These are phyloP conservation scores for Epirrhoe alternata DNA, from an alignment of 2,888 invertebrate genomes.

Conservation along the genomic window DNA sequence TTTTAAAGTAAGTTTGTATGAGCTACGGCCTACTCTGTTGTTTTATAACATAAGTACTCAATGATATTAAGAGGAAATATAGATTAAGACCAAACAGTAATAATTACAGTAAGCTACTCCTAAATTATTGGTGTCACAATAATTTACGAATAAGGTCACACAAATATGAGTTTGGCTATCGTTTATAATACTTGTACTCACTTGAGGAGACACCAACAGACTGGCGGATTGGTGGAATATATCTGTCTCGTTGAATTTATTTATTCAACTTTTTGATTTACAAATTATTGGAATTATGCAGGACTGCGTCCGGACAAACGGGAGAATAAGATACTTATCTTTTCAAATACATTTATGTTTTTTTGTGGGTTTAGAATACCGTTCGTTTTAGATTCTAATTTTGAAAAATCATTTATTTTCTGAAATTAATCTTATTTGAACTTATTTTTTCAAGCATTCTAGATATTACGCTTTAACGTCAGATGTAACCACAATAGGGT, in stretches of 20 bases:
- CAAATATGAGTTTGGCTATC: slow-evolving; percentile 2
- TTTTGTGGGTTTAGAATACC: background rate
- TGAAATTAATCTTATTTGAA: no score
- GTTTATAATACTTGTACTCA: slow-evolving; percentile 13
- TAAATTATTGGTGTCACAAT: background rate
- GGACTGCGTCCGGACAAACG: slow-evolving; percentile 15
- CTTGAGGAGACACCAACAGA: slow-evolving; percentile 6
- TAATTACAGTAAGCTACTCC: background rate
- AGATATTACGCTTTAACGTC: no score
- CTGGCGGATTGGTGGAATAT: slow-evolving; percentile 8
- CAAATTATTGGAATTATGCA: slow-evolving; percentile 35
- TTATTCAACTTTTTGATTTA: slow-evolving; percentile 24
- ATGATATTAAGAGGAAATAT: background rate
- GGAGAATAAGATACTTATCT: background rate
- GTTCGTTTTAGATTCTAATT: background rate
- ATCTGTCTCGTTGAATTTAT: background rate
- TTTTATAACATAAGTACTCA: no score
- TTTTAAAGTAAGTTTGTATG: no score
- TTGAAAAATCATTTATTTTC: no score
- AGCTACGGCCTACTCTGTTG: no score
- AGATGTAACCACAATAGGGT: no score
- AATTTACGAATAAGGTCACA: slow-evolving; percentile 11
- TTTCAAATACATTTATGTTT: background rate
- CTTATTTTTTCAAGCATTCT: no score
- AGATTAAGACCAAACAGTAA: background rate